Base-by-base conservation (phyloP, 2,113 vertebrate genomes). In the Corythaeola cristata region DNA sequence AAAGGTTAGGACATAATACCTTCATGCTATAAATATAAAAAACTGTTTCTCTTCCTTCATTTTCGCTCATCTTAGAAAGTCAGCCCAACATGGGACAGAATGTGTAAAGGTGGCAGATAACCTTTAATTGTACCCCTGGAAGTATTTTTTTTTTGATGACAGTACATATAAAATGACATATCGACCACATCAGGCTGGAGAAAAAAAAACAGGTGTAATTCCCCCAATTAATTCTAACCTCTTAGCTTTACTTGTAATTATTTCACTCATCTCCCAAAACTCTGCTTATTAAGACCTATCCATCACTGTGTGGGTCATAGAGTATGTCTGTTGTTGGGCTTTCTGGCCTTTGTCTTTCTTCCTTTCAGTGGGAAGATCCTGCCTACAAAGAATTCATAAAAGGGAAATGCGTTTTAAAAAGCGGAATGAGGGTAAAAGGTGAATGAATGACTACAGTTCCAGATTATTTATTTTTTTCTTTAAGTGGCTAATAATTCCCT, bases 181-280 rank as follows among this genome's bases (percentile, higher is more conserved):
- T 63, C 69, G 78, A 49, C 19, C 27, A 64, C 8, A 81, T 50
- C 58, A 86, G 59, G 15, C 45, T 41, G 39, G 20, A 37, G 30
- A 35, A 53, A 50, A 53, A 50, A 50, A 76, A 74, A 35, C 23
- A 68, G 41, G 62, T 63, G 30, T 64, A 72, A 79, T 39, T 71
- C 30, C 14, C 14, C 66, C 58, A 93, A 92, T 90, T 90, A 96
- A 62, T 74, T 90, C 84, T 89, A 80, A 90, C 85, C 84, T 84
- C 66, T 90, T 76, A 56, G 49, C 58, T 95, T 90, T 67, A 24
- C 53, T 89, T 41, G 5, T 39, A 81, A 80, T 82, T 76, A 66
- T 85, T 92, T 93, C 84, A 39, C 41, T 73, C 37, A 41, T n/a
- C 49, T 80, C 49, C 35, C 59, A 33, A 80, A 86, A 90, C 11